Evolutionary conservation across 2,797 vertebrate species (phyloP), one percentile per base, ranked within the genome.

Genomic region (Sebastes hopkinsi): DNA sequence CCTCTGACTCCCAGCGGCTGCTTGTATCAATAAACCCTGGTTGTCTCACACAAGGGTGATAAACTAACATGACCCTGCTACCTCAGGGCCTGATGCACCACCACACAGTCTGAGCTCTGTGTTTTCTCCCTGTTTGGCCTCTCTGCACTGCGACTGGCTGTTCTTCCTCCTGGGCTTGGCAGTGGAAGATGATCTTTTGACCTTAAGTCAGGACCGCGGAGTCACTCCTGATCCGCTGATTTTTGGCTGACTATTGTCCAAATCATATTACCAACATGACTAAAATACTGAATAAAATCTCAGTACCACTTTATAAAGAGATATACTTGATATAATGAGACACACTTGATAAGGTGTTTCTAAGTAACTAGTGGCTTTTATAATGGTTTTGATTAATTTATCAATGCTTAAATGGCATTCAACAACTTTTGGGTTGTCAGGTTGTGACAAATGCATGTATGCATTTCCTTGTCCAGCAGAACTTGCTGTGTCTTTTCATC

Each of bases 21-120:
- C 55, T 72, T 67, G 46, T 60, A 74, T 80, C 79, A 79, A 74
- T 68, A 78, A 79, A 58, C 67, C 38, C 6, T 1, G 59, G 54
- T 59, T 34, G 73, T 76, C 52, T 89, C 64, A 30, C 78, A 82
- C 2, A 4, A 42, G 61, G 64, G 27, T 29, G 83, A 61, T 34
- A 46, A 74, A 83, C 46, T 66, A 67, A 81, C 78, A 38, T 22
- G 82, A 82, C 69, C 73, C 72, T 8, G 54, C 30, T 60, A 54
- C 70, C 72, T 79, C 55, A n/a, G 27, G 83, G 69, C 50, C 34
- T 1, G 60, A 1, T 58, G 13, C 66, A 27, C 16, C 67, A 10
- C 60, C 5, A 1, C 72, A 42, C 77, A 4, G 11, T 22, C 38
- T 59, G 61, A 5, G 60, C 9, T 72, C 23, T 71, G 69, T 62